These are phyloP conservation scores for Zaprionus inermis DNA, from an alignment of 1,140 invertebrate genomes.

Conservation along the genomic window DNA sequence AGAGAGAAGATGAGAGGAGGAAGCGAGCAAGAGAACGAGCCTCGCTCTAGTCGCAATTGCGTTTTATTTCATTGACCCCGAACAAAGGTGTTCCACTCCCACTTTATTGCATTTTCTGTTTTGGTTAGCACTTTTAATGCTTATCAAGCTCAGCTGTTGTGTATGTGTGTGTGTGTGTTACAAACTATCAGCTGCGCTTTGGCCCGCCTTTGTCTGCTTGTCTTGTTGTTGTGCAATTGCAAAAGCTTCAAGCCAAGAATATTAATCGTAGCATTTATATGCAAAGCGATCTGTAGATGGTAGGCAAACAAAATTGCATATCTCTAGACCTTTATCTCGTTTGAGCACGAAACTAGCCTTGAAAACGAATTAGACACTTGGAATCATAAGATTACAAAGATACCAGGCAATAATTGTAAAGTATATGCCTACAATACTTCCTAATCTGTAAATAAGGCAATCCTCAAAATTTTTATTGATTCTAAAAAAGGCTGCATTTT, in stretches of 20 bases:
- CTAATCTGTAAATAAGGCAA: neutral
- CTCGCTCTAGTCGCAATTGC: conserved; percentile 25
- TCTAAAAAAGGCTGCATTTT: neutral
- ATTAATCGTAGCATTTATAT: neutral
- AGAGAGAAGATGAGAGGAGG: neutral
- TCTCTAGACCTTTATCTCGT: neutral
- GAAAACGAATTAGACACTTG: neutral
- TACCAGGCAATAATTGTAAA: neutral
- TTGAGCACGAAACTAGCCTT: neutral
- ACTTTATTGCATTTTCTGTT: conserved; percentile 22
- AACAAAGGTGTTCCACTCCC: conserved; percentile 11
- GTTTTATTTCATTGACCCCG: conserved; percentile 51
- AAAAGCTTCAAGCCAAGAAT: conserved; percentile 4
- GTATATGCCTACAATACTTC: neutral
- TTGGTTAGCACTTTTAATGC: conserved; percentile 22
- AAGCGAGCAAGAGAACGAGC: neutral
- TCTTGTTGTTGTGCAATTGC: neutral
- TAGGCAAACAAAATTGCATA: neutral
- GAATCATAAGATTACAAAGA: too few relatives aligned
- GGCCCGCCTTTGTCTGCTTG: neutral
- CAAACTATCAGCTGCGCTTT: conserved; percentile 12
- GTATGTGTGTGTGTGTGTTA: too few relatives aligned
- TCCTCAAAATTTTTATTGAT: neutral
- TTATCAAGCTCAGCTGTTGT: conserved; percentile 21
- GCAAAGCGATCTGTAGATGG: neutral